Conservation (phyloP, 2,797 vertebrate genomes). For the Gorsachius magnificus region DNA sequence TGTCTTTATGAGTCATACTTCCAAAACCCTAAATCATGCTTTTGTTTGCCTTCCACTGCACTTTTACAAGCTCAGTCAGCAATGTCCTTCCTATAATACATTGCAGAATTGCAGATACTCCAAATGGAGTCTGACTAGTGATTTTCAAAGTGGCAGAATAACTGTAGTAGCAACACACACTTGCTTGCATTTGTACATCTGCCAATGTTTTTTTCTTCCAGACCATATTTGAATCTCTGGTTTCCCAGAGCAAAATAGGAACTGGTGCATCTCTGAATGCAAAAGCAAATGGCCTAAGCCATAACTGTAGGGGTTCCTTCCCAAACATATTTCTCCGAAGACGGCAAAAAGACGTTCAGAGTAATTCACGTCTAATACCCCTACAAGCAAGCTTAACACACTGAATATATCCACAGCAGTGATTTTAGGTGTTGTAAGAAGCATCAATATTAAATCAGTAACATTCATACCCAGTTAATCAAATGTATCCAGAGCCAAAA, state of each 20-base stretch:
- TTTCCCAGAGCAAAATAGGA: background rate
- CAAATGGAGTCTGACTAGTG: slow-evolving; percentile 30
- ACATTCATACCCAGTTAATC: slow-evolving; percentile 11
- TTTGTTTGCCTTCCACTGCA: slow-evolving; percentile 67
- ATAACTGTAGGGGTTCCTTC: background rate
- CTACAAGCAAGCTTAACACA: background rate
- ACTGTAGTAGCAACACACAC: background rate
- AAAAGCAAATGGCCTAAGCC: background rate
- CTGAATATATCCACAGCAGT: background rate
- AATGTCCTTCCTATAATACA: slow-evolving; percentile 44
- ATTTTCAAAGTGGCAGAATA: slow-evolving; percentile 35
- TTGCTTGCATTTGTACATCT: slow-evolving; percentile 1
- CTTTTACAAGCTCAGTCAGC: slow-evolving; percentile 66
- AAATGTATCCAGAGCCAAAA: slow-evolving; percentile 43
- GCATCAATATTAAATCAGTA: slow-evolving; percentile 16
- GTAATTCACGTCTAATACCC: background rate
- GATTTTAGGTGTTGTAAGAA: background rate
- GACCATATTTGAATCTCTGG: background rate
- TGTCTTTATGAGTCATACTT: slow-evolving; percentile 66
- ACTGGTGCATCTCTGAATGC: background rate
- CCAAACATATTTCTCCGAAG: background rate
- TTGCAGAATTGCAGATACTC: slow-evolving; percentile 54
- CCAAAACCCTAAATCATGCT: slow-evolving; percentile 65
- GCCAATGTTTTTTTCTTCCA: background rate
- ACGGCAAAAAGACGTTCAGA: background rate